These are phyloP conservation scores for Aurelia aurita complex sp. Pacific DNA, from an alignment of 30 jellyfish, hydroid and myxozoan species.

Conservation along the genomic window DNA sequence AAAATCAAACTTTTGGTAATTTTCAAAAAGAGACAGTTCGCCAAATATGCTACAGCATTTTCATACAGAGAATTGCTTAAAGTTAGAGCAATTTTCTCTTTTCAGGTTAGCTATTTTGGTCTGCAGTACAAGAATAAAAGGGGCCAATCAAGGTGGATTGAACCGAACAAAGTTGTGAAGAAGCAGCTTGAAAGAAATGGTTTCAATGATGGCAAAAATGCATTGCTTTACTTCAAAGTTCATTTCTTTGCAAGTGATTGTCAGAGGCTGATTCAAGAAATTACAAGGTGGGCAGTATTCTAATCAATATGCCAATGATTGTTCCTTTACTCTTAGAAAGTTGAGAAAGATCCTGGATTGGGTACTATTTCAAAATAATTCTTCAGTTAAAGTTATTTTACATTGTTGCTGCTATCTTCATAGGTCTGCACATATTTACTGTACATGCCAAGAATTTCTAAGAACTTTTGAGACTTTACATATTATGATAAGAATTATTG, in stretches of 20 bases:
- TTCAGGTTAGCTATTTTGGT: slow-evolving; percentile 84
- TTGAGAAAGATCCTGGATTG: neutral
- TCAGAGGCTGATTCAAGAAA: slow-evolving; percentile 80
- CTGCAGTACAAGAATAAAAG: slow-evolving; percentile 81
- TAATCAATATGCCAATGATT: no score
- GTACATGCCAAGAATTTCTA: no score
- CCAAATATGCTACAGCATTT: no score
- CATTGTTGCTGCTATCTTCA: no score
- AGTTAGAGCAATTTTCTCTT: neutral
- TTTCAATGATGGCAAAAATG: slow-evolving; percentile 65
- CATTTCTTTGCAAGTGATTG: slow-evolving; percentile 85
- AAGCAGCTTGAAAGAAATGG: slow-evolving; percentile 87
- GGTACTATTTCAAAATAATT: no score
- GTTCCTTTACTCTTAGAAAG: neutral
- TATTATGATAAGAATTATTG: no score
- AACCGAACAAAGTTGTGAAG: slow-evolving; percentile 65
- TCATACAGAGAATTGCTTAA: no score
- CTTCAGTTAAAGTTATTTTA: no score
- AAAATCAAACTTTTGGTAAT: no score
- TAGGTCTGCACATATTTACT: no score
- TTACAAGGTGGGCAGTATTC: slow-evolving; percentile 71
- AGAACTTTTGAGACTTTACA: no score
- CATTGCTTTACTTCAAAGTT: slow-evolving; percentile 62
- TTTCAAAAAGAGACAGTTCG: no score
- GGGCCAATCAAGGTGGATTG: slow-evolving; percentile 84